A percentile compares a stretch with the other conserved stretches of the same genome.
phyloP scores from a whole-genome alignment of 2,113 vertebrate species.

The Pampusana beccarii region DNA sequence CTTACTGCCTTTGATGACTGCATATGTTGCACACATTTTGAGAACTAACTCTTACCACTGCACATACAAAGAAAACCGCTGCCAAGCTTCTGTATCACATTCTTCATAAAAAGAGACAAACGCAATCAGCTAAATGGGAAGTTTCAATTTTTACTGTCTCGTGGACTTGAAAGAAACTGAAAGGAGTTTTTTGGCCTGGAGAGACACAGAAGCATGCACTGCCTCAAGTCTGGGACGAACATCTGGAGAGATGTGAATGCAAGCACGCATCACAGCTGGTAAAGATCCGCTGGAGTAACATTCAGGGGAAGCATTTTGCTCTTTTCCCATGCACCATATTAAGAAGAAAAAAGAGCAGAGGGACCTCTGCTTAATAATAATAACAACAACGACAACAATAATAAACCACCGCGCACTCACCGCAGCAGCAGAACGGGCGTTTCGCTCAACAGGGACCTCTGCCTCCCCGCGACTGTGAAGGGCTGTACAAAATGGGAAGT shows the following conservation, averaged over 20 bases:
- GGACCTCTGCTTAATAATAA: too few species aligned
- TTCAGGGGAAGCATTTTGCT: fast-evolving
- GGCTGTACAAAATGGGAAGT: background rate
- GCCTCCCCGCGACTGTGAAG: background rate
- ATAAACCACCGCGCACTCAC: background rate
- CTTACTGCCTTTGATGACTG: background rate
- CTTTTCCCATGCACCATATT: too few species aligned
- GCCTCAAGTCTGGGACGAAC: fast-evolving
- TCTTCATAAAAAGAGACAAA: background rate
- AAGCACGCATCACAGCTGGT: background rate
- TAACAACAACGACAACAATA: too few species aligned
- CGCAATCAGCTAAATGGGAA: fast-evolving
- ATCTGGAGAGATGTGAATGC: fast-evolving
- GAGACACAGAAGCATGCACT: fast-evolving
- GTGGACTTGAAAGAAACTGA: background rate
- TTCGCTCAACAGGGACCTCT: fast-evolving
- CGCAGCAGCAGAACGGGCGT: background rate
- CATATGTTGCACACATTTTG: background rate
- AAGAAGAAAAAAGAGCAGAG: background rate
- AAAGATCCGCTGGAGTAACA: fast-evolving
- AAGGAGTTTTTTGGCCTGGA: fast-evolving
- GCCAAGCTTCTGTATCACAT: fast-evolving
- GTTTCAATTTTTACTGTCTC: background rate
- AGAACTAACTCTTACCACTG: background rate
- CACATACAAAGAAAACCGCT: background rate